Evolutionary conservation across 2,888 invertebrate species (phyloP), one percentile per base, ranked within the genome.

Genomic region (Operophtera brumata): DNA sequence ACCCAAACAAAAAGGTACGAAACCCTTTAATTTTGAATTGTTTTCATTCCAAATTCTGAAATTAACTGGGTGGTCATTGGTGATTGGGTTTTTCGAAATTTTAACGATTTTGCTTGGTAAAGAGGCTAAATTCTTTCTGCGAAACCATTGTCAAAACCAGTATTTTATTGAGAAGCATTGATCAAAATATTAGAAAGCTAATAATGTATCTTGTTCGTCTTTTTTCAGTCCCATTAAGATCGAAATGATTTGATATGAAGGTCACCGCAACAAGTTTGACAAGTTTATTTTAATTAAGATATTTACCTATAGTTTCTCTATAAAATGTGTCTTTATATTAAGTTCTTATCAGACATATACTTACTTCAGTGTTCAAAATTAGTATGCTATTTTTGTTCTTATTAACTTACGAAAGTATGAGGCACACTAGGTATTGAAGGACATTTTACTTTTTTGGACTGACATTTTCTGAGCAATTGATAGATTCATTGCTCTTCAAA

Each of bases 201-300:
- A 4, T 20, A 4, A 20, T 20, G 2, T 20, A 20, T 3, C 20
- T 20, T 20, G 20, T 20, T 4, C 20, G 20, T 20, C 20, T 20
- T 3, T 20, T 3, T 20, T 20, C 2, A 20, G 20, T 20, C 20
- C 20, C 20, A 20, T 36, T 12, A 13, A 36, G 36, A 36, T 13
- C 13, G 8, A 6, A 36, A 34, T 9, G 14, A 39, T 39, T 39
- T 20, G 25, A 10, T 25, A 39, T 37, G 14, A 37, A 37, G n/a
- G 25, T 11, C 20, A 20, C n/a, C 9, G 30, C 12, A 13, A 36
- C 36, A 36, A 36, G 36, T 36, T 36, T 36, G 36, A 36, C 47
- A 43, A 43, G 47, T 47, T 47, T 26, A 39, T 43, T 28, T 25
- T 53, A 47, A 47, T 53, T 43, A 53, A 8, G 32, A 41, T 26